Evolutionary conservation across 2,113 vertebrate species (phyloP).

Genomic region (Podilymbus podiceps): DNA sequence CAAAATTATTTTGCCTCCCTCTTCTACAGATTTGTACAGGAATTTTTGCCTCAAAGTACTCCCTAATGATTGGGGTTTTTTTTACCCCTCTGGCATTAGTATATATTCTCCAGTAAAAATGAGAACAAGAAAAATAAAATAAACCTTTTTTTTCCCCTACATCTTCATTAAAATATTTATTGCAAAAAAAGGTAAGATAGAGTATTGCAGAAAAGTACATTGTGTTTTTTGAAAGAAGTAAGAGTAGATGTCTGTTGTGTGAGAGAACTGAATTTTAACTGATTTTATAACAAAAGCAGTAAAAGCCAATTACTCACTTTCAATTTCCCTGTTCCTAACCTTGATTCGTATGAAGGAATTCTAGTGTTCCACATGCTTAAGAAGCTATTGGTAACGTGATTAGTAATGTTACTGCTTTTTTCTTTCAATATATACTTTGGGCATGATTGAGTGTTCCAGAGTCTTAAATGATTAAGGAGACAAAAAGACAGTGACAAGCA

Average conservation of each 20-base stretch:
- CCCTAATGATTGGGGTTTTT: neutral
- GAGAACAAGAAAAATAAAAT: neutral
- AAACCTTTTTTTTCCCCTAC: neutral
- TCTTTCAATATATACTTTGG: neutral
- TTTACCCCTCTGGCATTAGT: fast-evolving
- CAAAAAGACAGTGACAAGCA: constrained; percentile 32
- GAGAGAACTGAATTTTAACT: neutral
- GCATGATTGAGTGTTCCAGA: constrained; percentile 16
- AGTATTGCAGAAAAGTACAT: neutral
- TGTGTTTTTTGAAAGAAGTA: neutral
- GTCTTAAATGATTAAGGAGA: constrained; percentile 38
- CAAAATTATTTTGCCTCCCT: neutral
- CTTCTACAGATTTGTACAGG: neutral
- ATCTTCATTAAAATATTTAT: neutral
- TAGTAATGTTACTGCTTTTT: neutral
- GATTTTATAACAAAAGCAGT: neutral
- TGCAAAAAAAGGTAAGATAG: neutral
- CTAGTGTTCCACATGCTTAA: neutral
- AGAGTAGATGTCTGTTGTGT: neutral
- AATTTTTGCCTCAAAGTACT: neutral
- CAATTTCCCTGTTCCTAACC: neutral
- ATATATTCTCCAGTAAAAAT: neutral
- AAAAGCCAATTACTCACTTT: neutral
- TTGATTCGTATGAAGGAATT: neutral
- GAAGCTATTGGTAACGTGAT: constrained; percentile 8